Percentiles rank a stretch among this genome's conserved stretches.
Conservation (phyloP, 2,113 vertebrate genomes). For the Geococcyx californianus region DNA sequence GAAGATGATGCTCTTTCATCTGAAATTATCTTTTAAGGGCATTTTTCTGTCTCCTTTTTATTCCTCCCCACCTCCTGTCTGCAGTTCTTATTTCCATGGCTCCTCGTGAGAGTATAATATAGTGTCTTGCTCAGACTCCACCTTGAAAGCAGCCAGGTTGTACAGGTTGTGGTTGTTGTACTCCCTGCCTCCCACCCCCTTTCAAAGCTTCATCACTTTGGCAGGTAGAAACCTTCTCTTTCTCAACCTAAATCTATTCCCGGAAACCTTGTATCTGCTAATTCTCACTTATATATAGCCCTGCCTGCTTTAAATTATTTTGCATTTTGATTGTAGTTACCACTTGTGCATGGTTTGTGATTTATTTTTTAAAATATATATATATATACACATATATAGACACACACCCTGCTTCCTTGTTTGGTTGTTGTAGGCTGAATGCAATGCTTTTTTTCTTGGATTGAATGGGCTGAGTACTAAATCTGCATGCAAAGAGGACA, state of each 20-base stretch:
- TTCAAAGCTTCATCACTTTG: not conserved
- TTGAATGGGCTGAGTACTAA: not conserved
- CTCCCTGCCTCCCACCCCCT: not conserved
- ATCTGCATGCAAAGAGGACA: not conserved
- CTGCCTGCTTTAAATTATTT: not conserved
- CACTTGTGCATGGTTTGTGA: not conserved
- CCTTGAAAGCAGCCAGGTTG: not conserved
- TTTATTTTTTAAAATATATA: not conserved
- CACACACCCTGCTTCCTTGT: not conserved
- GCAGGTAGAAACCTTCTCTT: not conserved
- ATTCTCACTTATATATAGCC: not conserved
- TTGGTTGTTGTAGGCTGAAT: not conserved
- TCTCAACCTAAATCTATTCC: not conserved
- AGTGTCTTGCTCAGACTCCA: not conserved
- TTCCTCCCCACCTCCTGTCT: not conserved
- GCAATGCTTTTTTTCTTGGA: not conserved
- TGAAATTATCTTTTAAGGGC: not conserved
- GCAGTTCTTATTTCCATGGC: not conserved
- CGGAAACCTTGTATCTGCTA: not conserved
- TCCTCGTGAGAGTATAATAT: not conserved
- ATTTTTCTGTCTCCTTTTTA: not conserved
- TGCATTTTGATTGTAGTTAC: not conserved
- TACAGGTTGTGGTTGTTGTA: not conserved
- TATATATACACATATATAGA: rapidly evolving
- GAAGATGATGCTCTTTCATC: not conserved